A percentile compares a stretch with the other conserved stretches of the same genome.
phyloP scores from a whole-genome alignment of 1,140 invertebrate species.

The Armadillidium nasatum region DNA sequence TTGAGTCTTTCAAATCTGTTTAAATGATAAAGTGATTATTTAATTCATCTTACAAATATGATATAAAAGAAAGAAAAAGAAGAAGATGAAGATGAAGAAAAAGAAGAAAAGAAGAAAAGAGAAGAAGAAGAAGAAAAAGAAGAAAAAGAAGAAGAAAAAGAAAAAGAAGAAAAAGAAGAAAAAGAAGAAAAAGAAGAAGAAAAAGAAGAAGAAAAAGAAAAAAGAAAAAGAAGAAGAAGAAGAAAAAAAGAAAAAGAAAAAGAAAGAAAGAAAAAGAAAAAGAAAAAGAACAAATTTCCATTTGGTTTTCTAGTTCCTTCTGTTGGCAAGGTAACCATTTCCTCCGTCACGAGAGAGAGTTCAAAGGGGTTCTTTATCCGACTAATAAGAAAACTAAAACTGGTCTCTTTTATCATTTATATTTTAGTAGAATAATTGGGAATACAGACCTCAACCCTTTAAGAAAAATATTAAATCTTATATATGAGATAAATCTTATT shows the following conservation, averaged over 20 bases:
- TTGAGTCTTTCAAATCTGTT: background rate
- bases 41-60: background rate
- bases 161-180: too few species aligned
- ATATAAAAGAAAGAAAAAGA: background rate
- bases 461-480: too few species aligned
- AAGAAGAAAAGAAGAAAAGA: background rate
- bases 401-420: too few species aligned
- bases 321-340: too few species aligned
- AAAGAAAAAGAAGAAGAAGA: background rate
- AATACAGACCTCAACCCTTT: too few species aligned
- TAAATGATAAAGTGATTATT: background rate
- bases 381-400: too few species aligned
- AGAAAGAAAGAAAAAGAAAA: constrained; percentile 4
- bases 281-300: background rate
- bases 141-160: background rate
- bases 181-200: background rate
- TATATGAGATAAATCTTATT: too few species aligned
- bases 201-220: background rate
- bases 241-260: constrained; percentile 12
- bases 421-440: too few species aligned
- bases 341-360: too few species aligned
- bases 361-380: too few species aligned
- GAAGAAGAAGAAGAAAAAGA: background rate
- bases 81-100: background rate
- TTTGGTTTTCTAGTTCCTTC: too few species aligned